Evolutionary conservation across 2,888 invertebrate species (phyloP).

Genomic region (Agrochola circellaris): DNA sequence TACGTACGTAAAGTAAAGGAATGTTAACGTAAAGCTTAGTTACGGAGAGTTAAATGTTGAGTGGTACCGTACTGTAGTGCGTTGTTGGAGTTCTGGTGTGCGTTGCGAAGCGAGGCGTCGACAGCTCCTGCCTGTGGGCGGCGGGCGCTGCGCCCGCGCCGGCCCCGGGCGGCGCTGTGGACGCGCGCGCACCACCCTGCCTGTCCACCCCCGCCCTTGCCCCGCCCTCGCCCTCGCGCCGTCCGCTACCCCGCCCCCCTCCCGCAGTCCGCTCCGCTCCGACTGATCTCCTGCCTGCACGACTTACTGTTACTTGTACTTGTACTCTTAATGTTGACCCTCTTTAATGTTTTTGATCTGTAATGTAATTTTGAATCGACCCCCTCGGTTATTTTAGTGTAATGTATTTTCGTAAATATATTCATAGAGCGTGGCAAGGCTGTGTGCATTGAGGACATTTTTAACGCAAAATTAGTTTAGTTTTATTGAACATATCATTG

Average conservation of each 20-base stretch:
- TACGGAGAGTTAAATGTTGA: conserved; percentile 89
- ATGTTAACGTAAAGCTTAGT: conserved; percentile 90
- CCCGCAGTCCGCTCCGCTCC: conserved; percentile 78
- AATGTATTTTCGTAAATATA: conserved; percentile 87
- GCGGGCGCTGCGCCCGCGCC: conserved; percentile 54
- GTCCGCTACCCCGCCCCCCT: conserved; percentile 72
- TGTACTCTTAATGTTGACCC: conserved; percentile 88
- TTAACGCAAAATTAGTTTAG: conserved; percentile 90
- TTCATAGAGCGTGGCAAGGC: conserved; percentile 93
- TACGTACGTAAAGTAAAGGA: conserved; percentile 86
- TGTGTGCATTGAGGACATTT: conserved; percentile 92
- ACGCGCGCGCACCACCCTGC: conserved; percentile 71
- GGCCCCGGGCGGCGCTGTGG: conserved; percentile 77
- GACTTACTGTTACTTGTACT: conserved; percentile 86
- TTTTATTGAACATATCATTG: conserved; percentile 85
- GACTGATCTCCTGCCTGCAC: conserved; percentile 86
- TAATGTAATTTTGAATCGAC: conserved; percentile 88
- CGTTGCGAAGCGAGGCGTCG: conserved; percentile 80
- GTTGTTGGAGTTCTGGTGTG: conserved; percentile 88
- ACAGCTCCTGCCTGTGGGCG: conserved; percentile 81
- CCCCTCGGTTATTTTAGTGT: conserved; percentile 90
- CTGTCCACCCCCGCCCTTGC: conserved; percentile 63
- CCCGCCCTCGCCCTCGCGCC: conserved; percentile 68
- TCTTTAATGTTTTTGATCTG: conserved; percentile 88
- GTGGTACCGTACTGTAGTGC: conserved; percentile 90